These are phyloP conservation scores for Kuschelorhynchus macadamiae DNA, from an alignment of 2,888 invertebrate genomes.

Conservation along the genomic window DNA sequence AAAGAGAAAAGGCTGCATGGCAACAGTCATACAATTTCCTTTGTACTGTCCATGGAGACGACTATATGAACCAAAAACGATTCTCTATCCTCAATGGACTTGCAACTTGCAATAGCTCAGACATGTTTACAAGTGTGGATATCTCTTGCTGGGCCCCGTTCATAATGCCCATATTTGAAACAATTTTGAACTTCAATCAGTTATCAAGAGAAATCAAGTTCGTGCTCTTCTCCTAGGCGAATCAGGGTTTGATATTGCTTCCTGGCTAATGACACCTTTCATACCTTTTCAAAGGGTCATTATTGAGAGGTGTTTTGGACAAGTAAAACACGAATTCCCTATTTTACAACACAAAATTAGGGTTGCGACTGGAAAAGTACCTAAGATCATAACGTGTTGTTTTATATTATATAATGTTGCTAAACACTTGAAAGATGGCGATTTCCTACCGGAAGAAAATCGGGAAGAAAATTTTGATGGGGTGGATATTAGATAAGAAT, in stretches of 20 bases:
- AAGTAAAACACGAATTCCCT: neutral
- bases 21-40: neutral
- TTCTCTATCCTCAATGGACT: no score
- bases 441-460: neutral
- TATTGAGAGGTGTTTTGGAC: slow-evolving; percentile 2
- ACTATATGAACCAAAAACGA: no score
- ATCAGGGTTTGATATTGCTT: neutral
- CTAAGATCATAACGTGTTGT: neutral
- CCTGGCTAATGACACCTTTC: neutral
- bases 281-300: neutral
- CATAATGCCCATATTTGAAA: neutral
- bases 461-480: neutral
- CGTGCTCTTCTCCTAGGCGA: neutral
- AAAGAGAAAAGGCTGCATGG: no score
- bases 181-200: slow-evolving; percentile 1
- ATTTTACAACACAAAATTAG: slow-evolving; percentile 4
- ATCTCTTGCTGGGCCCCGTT: neutral
- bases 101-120: no score
- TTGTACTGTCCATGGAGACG: no score
- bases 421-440: neutral
- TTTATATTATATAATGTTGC: slow-evolving; percentile 1
- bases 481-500: neutral
- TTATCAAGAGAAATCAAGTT: slow-evolving; percentile 3
- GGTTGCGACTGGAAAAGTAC: no score
- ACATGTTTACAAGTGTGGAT: neutral